A percentile compares a stretch with the other conserved stretches of the same genome.
phyloP scores from a whole-genome alignment of 2,888 invertebrate species.

The Watsonalla binaria region DNA sequence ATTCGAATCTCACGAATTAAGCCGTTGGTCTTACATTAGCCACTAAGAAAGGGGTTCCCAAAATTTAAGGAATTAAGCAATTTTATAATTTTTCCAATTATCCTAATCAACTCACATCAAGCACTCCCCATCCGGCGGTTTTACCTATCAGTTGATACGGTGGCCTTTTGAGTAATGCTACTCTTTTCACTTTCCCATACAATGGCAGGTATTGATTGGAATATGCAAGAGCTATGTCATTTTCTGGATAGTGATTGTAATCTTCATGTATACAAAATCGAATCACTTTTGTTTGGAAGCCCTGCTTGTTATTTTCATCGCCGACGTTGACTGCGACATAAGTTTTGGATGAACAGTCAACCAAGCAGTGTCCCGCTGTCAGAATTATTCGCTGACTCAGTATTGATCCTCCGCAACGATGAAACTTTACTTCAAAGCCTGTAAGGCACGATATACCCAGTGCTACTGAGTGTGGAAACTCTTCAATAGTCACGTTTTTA shows the following conservation, averaged over 20 bases:
- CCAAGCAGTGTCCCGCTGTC: constrained; percentile 18
- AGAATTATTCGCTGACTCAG: constrained; percentile 18
- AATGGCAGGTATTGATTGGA: constrained; percentile 12
- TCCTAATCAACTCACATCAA: constrained; percentile 25
- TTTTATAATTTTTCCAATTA: no score
- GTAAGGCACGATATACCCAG: constrained; percentile 17
- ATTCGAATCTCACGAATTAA: no score
- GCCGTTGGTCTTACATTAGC: no score
- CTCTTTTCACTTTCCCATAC: constrained; percentile 10
- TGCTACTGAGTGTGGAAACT: constrained; percentile 18
- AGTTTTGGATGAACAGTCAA: constrained; percentile 5
- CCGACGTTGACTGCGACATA: constrained; percentile 10
- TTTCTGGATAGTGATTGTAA: constrained; percentile 11
- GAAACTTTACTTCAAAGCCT: not conserved
- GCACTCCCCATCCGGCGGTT: constrained; percentile 29
- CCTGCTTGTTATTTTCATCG: constrained; percentile 1
- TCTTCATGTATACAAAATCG: constrained; percentile 21
- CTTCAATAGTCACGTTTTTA: constrained; percentile 9
- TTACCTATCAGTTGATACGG: constrained; percentile 10
- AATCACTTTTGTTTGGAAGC: not conserved
- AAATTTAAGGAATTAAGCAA: no score
- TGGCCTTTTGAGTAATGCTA: constrained; percentile 16
- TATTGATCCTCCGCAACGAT: constrained; percentile 26
- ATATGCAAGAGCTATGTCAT: constrained; percentile 27
- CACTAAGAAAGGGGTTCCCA: no score